Evolutionary conservation across 1,140 invertebrate species (phyloP), one percentile per base, ranked within the genome.

Genomic region (Trissolcus basalis): DNA sequence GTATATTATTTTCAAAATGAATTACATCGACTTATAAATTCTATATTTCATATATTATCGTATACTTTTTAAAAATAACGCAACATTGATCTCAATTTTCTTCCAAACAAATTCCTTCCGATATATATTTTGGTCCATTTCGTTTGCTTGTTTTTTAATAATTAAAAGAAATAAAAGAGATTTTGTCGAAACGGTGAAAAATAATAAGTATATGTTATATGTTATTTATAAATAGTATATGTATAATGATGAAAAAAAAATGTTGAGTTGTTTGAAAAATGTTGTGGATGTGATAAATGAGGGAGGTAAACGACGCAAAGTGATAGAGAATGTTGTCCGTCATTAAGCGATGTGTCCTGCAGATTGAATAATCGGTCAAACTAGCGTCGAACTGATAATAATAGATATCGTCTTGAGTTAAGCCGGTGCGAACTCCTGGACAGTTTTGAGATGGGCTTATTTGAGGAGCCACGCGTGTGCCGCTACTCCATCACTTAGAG

Each of bases 401-500:
- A 80, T 75, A 64, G 54, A 68, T 79, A 72, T 61, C 64, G 58
- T 59, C 44, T 59, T 19, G 41, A 69, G 53, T 69, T 72, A 53
- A 68, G 59, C 68, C n/a, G n/a, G n/a, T 32, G 35, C 10, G 12
- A 77, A 70, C 49, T 67, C 50, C 12, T 44, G 55, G 67, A 67
- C 73, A 71, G 73, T 80, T 78, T 75, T 79, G 74, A 60, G 36
- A 16, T 48, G 16, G 54, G 53, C 60, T 73, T 67, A 63, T 80
- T 69, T 55, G 60, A 60, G 14, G 19, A 49, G 51, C 44, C 73
- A 47, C 58, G 55, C 73, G 68, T 76, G 75, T 79, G 49, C 55
- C 45, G 49, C 64, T 51, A 80, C 82, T 83, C 79, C 76, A 83
- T 83, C 80, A 83, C 74, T 83, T 83, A 83, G 74, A 50, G 67